phyloP scores from a whole-genome alignment of 2,113 vertebrate species.

The Tricholaema leucomelas region DNA sequence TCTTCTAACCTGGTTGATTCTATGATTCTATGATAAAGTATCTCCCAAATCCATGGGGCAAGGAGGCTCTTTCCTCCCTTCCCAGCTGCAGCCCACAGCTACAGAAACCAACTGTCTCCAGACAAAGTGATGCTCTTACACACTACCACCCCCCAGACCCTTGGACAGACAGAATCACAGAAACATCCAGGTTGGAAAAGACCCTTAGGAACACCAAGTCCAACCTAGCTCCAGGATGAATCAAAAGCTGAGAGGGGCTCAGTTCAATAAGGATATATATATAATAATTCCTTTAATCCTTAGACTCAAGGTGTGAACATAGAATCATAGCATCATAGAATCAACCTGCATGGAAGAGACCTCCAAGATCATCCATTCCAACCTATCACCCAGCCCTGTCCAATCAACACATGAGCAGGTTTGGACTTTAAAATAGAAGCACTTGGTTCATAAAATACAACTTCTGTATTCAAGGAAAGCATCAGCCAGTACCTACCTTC shows the following conservation, averaged over 20 bases:
- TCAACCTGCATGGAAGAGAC: too few relatives aligned
- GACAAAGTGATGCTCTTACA: neutral
- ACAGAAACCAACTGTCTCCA: neutral
- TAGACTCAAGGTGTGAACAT: neutral
- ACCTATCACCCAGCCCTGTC: too few relatives aligned
- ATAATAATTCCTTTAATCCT: neutral
- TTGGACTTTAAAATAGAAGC: neutral
- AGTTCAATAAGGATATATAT: neutral
- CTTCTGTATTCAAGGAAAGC: neutral
- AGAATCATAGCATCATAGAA: too few relatives aligned
- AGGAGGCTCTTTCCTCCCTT: neutral
- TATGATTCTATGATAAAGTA: neutral
- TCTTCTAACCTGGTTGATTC: too few relatives aligned
- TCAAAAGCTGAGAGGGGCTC: neutral
- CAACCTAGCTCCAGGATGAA: neutral
- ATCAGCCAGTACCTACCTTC: neutral
- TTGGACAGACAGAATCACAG: too few relatives aligned
- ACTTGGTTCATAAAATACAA: neutral
- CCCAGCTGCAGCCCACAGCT: neutral
- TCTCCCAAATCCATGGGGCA: rapidly evolving
- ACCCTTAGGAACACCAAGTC: too few relatives aligned
- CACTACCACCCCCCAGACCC: neutral
- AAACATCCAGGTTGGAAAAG: too few relatives aligned
- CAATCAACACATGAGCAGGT: too few relatives aligned
- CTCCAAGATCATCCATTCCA: too few relatives aligned